Base-by-base conservation (phyloP, 23 tunicate genomes). In the Trididemnum clinides region DNA sequence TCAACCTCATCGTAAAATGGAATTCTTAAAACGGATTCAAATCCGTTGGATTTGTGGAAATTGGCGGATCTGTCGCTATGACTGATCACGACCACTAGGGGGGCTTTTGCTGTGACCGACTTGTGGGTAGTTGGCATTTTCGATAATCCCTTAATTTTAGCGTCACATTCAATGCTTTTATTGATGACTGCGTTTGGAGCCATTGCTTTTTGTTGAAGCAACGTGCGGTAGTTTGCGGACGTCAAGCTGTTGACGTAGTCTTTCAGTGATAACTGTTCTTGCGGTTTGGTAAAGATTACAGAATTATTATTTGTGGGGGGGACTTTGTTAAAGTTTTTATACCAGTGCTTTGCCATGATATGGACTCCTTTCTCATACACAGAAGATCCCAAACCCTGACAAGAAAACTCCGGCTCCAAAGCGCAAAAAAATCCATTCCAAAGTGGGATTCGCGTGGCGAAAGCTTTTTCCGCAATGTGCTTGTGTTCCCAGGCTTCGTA, bases 341-440 rank as follows among this genome's bases (percentile, higher is more conserved):
- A 49, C 86, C 86, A 80, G 73, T 81, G 50, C 28, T 71, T 22
- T 19, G 91, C 81, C 86, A 87, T 80, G 33, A 87, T 87, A 33
- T 50, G 32, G 33, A 87, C 77, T 28, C 83, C 87, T 26, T 50
- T 77, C 34, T 70, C 57, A 71, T 90, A 90, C 51, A 84, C 79
- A n/a, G 86, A 18, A 44, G 71, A 86, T 10, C 95, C 89, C 22
- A 77, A 19, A 33, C 95, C 95, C 29, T 79, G 36, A 50, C 77
- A 73, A 12, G 89, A 15, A 50, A 77, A 85, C 29, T 85, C 82
- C 64, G 95, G 95, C 7, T 44, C 59, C 21, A 90, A 78, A 1
- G 89, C 95, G 85, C 95, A 85, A 64, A 90, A 90, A 1, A 85
- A 38, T 29, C 84, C 89, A 49, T 75, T 78, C 95, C 95, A 90